Conservation (phyloP, 2,113 vertebrate species). For the Lepus europaeus region DNA sequence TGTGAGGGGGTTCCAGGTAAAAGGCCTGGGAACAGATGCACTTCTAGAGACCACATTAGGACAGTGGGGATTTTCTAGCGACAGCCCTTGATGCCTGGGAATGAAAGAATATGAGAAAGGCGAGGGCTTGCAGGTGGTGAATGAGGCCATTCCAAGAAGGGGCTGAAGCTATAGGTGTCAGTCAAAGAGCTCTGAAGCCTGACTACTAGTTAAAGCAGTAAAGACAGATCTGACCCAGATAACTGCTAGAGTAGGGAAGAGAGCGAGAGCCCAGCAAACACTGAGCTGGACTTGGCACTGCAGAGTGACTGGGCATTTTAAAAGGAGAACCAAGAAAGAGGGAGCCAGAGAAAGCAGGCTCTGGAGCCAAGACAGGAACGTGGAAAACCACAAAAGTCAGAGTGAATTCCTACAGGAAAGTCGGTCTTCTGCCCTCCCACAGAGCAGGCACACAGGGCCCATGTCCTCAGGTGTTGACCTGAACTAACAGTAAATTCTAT, state of each 20-base stretch:
- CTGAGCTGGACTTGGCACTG: neutral
- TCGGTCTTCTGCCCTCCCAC: neutral
- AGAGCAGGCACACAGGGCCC: neutral
- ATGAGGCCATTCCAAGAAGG: neutral
- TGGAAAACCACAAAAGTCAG: neutral
- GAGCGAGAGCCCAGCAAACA: neutral
- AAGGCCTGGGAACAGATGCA: too few relatives aligned
- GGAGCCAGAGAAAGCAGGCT: too few relatives aligned
- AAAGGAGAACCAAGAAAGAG: neutral
- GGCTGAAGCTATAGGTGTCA: neutral
- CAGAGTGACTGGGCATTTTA: neutral
- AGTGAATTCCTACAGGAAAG: neutral
- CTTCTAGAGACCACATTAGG: neutral
- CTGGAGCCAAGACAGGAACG: neutral
- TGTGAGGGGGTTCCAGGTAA: neutral
- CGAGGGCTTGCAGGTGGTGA: neutral
- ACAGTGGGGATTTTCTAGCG: neutral
- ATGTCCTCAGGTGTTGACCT: neutral
- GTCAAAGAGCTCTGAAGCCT: conserved; percentile 3
- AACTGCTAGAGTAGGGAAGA: neutral
- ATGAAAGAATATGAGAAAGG: neutral
- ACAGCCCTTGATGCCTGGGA: neutral
- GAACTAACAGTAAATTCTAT: neutral
- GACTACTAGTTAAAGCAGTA: neutral
- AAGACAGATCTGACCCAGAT: neutral